A percentile compares a stretch with the other conserved stretches of the same genome.
Conservation (phyloP, 1,140 invertebrate species). For the Drosophila auraria region DNA sequence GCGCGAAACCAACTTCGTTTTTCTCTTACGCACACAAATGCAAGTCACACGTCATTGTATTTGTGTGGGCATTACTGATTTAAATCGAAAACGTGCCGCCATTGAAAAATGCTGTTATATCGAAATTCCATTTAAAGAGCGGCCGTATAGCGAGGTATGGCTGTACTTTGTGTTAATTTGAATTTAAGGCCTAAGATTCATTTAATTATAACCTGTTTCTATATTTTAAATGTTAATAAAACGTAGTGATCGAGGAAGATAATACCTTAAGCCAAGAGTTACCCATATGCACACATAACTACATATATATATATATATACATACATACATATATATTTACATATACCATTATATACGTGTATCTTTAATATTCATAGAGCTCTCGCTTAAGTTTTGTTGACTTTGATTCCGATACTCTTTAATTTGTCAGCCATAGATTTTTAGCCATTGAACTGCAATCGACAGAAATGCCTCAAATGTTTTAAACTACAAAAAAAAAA, state of each 20-base stretch:
- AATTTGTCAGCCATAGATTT: constrained; percentile 67
- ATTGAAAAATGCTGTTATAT: no score
- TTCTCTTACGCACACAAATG: no score
- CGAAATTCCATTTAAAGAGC: no score
- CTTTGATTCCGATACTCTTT: constrained; percentile 37
- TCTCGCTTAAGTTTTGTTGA: constrained; percentile 64
- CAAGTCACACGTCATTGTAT: no score
- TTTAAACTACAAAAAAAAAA: constrained; percentile 78
- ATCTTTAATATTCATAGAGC: constrained; percentile 48
- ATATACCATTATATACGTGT: constrained; percentile 36
- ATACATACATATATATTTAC: constrained; percentile 37
- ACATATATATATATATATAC: constrained; percentile 28
- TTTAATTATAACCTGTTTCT: not conserved
- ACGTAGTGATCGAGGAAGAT: no score
- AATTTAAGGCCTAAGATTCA: not conserved
- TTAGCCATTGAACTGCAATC: constrained; percentile 43
- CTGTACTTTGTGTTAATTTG: not conserved
- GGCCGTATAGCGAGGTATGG: no score
- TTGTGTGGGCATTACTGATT: no score
- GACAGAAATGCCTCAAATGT: constrained; percentile 77
- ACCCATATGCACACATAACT: constrained; percentile 29
- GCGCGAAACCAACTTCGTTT: no score
- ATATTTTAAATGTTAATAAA: not conserved
- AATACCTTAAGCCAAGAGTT: constrained; percentile 1
- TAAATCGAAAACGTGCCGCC: no score